Evolutionary conservation across 2,797 vertebrate genomes (phyloP).

Genomic region (Chiloscyllium punctatum): DNA sequence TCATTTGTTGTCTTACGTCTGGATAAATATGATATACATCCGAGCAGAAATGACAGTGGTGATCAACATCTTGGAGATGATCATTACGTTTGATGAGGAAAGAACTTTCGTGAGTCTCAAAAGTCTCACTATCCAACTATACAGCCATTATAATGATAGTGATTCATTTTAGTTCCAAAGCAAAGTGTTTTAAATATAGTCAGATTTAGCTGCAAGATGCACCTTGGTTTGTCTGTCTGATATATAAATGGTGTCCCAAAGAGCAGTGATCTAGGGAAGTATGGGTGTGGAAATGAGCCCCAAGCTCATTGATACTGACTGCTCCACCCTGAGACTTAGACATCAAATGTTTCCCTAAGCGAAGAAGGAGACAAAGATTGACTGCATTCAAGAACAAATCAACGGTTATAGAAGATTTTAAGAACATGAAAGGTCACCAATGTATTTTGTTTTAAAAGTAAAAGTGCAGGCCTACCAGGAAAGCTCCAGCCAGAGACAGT

Average conservation of each 20-base stretch:
- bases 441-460: neutral
- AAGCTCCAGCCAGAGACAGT: neutral
- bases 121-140: neutral
- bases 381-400: neutral
- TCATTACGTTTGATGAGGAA: neutral
- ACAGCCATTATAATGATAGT: neutral
- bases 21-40: neutral
- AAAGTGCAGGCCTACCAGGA: no score
- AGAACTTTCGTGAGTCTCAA: neutral
- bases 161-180: neutral
- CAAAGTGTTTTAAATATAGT: neutral
- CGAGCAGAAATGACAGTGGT: neutral
- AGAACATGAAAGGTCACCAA: neutral
- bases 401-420: neutral
- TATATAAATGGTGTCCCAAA: neutral
- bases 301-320: neutral
- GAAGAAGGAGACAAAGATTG: neutral
- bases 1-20: neutral
- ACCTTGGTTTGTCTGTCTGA: neutral
- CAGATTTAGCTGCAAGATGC: neutral
- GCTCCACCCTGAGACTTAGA: neutral
- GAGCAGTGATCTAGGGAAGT: neutral
- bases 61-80: neutral
- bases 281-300: neutral
- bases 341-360: neutral